phyloP scores from a whole-genome alignment of 2,113 vertebrate species.

The Phrynocephalus versicolor region DNA sequence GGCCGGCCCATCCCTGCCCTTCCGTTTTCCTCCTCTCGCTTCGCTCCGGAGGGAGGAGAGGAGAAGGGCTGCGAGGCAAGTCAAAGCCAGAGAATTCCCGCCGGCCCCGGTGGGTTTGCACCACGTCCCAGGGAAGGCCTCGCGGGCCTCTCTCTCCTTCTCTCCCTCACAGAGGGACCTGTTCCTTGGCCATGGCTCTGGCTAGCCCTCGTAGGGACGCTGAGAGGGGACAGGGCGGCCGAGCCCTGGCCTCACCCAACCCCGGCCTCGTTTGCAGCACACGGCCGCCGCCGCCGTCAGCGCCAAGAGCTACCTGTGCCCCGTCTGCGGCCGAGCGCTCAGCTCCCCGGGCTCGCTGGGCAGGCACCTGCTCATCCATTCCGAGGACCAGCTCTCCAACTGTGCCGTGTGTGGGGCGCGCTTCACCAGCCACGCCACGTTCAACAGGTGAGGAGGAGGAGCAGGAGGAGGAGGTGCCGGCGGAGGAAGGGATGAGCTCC shows the following conservation, averaged over 20 bases:
- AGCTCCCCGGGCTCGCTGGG: slow-evolving; percentile 95
- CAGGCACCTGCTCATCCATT: slow-evolving; percentile 95
- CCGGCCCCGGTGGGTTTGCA: background rate
- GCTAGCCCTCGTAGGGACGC: background rate
- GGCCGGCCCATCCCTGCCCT: background rate
- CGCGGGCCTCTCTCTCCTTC: background rate
- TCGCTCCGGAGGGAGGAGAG: background rate
- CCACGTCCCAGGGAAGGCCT: background rate
- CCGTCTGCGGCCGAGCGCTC: slow-evolving; percentile 93
- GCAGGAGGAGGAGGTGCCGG: slow-evolving; percentile 17
- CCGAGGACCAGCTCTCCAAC: slow-evolving; percentile 95
- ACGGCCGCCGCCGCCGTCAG: slow-evolving; percentile 86
- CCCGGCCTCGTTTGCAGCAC: slow-evolving; percentile 81
- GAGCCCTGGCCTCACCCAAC: slow-evolving; percentile 21
- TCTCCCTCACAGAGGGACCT: background rate
- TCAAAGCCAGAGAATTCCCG: background rate
- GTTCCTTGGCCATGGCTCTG: background rate
- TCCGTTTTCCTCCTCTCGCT: background rate
- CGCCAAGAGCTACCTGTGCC: slow-evolving; percentile 94
- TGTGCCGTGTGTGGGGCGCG: slow-evolving; percentile 94
- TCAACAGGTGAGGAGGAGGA: slow-evolving; percentile 96
- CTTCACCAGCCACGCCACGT: slow-evolving; percentile 94
- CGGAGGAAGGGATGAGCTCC: too few species aligned
- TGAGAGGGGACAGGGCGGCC: background rate
- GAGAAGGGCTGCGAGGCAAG: background rate